Percentiles rank a stretch among this genome's conserved stretches.
These are phyloP conservation scores for Pharmacophagus antenor DNA, from an alignment of 2,888 invertebrate species.

Conservation along the genomic window DNA sequence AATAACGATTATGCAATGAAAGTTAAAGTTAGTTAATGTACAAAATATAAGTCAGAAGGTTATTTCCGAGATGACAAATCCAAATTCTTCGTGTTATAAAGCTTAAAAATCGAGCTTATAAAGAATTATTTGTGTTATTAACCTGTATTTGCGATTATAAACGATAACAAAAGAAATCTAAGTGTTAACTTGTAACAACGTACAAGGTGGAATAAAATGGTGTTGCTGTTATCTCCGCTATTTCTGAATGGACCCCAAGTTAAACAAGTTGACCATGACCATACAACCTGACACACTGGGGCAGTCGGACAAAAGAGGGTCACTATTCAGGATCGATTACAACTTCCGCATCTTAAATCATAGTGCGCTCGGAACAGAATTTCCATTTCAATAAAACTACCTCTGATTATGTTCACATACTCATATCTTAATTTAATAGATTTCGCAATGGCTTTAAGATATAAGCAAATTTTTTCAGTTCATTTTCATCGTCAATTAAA, in stretches of 20 bases:
- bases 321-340: conserved; percentile 51
- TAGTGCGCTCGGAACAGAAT: conserved; percentile 40
- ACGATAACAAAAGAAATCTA: background rate
- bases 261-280: conserved; percentile 46
- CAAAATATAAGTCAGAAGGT: background rate
- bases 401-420: background rate
- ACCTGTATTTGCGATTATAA: background rate
- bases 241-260: conserved; percentile 23
- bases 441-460: no score
- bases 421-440: background rate
- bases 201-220: background rate
- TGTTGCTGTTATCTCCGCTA: background rate
- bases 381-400: conserved; percentile 56
- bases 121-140: no score
- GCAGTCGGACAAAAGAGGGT: conserved; percentile 57
- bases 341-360: conserved; percentile 53
- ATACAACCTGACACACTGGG: conserved; percentile 65
- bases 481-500: background rate
- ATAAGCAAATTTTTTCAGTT: background rate
- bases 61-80: no score
- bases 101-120: no score
- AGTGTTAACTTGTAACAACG: background rate
- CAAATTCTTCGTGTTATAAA: no score
- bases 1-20: background rate
- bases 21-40: background rate